Percentiles rank a stretch among this genome's conserved stretches.
Evolutionary conservation across 1,140 invertebrate species (phyloP).

Genomic region (Acromyrmex charruanus): DNA sequence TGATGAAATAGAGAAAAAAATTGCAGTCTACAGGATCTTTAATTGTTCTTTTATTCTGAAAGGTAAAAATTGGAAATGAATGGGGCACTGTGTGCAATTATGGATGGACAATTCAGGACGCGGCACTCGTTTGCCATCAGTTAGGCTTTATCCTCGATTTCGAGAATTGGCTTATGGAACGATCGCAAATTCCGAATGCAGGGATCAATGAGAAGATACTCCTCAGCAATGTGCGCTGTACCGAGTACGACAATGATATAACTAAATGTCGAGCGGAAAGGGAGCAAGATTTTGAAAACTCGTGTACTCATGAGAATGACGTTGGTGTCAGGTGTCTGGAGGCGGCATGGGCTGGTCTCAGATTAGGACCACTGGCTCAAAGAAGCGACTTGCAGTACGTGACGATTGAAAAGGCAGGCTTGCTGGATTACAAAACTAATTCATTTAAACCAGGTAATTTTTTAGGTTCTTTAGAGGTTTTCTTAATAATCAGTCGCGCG

Average conservation of each 20-base stretch:
- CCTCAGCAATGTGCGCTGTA: conserved; percentile 95
- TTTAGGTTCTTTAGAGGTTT: neutral
- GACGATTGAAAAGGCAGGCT: conserved; percentile 96
- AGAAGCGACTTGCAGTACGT: conserved; percentile 95
- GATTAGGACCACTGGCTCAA: conserved; percentile 95
- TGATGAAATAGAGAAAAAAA: neutral
- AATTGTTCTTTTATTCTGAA: conserved; percentile 46
- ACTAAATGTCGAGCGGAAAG: conserved; percentile 94
- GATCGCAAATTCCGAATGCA: conserved; percentile 92
- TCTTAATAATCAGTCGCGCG: neutral
- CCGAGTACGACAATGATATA: conserved; percentile 96
- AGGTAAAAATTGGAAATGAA: conserved; percentile 92
- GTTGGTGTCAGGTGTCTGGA: conserved; percentile 96
- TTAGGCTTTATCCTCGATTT: conserved; percentile 97
- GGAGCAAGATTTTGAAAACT: conserved; percentile 94
- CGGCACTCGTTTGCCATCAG: conserved; percentile 98
- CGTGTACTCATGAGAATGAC: conserved; percentile 95
- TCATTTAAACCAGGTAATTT: conserved; percentile 92
- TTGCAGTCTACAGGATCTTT: neutral
- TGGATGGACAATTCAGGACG: conserved; percentile 97
- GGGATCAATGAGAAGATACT: conserved; percentile 92
- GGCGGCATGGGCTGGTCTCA: conserved; percentile 96
- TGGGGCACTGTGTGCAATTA: conserved; percentile 99
- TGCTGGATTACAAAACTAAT: conserved; percentile 97
- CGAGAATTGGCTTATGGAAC: conserved; percentile 95